phyloP scores from a whole-genome alignment of 2,888 invertebrate genomes.

The Patella pellucida region DNA sequence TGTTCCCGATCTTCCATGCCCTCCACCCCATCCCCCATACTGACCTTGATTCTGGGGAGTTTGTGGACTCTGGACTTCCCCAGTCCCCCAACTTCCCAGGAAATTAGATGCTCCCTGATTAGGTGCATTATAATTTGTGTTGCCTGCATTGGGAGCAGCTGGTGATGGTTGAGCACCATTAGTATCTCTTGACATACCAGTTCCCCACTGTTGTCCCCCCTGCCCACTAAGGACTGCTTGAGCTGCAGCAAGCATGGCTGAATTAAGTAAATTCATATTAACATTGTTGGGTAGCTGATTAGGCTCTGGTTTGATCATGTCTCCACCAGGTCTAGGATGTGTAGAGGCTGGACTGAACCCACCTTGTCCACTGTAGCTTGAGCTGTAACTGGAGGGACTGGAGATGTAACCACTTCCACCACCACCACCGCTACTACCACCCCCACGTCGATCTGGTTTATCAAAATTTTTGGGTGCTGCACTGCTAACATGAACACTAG shows the following conservation, averaged over 20 bases:
- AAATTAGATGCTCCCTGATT: conserved; percentile 26
- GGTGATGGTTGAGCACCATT: conserved; percentile 5
- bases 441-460: conserved; percentile 38
- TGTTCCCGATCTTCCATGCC: conserved; percentile 30
- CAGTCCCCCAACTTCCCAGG: conserved; percentile 23
- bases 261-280: conserved; percentile 61
- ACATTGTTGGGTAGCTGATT: conserved; percentile 38
- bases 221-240: conserved; percentile 60
- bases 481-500: conserved; percentile 76
- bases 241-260: conserved; percentile 63
- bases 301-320: neutral
- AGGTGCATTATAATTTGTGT: conserved; percentile 25
- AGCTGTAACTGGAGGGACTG: conserved; percentile 28
- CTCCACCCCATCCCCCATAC: conserved; percentile 38
- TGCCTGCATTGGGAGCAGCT: conserved; percentile 21
- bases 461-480: conserved; percentile 68
- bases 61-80: conserved; percentile 31
- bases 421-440: conserved; percentile 15
- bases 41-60: conserved; percentile 31
- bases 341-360: conserved; percentile 23
- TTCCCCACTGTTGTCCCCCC: conserved; percentile 34
- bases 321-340: conserved; percentile 8
- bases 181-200: neutral
- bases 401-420: conserved; percentile 22
- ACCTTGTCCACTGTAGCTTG: conserved; percentile 30